Evolutionary conservation across 2,113 vertebrate genomes (phyloP).

Genomic region (Peromyscus leucopus): DNA sequence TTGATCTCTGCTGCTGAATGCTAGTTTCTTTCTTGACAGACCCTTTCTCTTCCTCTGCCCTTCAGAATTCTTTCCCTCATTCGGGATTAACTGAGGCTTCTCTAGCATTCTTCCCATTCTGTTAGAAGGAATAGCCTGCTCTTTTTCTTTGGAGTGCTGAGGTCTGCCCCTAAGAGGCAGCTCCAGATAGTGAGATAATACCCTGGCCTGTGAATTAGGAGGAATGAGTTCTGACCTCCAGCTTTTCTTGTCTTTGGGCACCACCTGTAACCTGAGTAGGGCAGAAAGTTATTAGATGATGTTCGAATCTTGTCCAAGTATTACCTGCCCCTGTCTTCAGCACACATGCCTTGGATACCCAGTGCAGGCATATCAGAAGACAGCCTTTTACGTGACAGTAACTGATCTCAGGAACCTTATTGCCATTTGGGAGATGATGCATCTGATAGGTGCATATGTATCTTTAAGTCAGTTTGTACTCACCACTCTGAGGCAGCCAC

Average conservation of each 20-base stretch:
- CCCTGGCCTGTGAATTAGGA: not conserved
- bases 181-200: not conserved
- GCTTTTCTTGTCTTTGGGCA: not conserved
- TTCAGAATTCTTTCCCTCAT: constrained; percentile 52
- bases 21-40: constrained; percentile 50
- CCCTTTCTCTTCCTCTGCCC: constrained; percentile 75
- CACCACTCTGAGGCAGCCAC: not conserved
- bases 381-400: not conserved
- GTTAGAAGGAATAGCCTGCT: not conserved
- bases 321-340: not conserved
- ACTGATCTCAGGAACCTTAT: not conserved
- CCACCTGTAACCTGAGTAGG: not conserved
- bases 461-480: not conserved
- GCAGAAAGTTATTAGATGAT: not conserved
- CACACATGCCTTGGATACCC: not conserved
- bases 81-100: constrained; percentile 23
- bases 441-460: not conserved
- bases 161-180: not conserved
- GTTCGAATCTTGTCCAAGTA: not conserved
- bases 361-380: not conserved
- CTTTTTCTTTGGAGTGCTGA: constrained; percentile 8
- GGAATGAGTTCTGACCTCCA: not conserved
- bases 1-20: constrained; percentile 77
- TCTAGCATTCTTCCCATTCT: not conserved
- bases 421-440: not conserved